Conservation (phyloP, 1,140 invertebrate genomes). For the Drosophila murphyi region DNA sequence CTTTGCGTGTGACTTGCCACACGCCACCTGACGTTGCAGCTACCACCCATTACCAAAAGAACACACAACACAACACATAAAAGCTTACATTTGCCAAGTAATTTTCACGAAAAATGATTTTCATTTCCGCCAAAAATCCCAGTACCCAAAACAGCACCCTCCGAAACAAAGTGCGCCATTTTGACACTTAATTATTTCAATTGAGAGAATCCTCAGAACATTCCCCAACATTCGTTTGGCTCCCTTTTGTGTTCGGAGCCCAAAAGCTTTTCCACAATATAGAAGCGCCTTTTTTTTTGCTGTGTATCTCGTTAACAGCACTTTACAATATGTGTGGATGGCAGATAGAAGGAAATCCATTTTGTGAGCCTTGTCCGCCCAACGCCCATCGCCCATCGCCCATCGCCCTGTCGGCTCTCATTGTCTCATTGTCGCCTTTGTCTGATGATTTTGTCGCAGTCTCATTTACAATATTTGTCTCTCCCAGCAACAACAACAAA, state of each 20-base stretch:
- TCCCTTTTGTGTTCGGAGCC: constrained; percentile 51
- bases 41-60: not conserved
- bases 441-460: constrained; percentile 76
- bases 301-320: constrained; percentile 61
- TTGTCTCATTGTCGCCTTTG: constrained; percentile 61
- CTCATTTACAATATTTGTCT: constrained; percentile 78
- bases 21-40: constrained; percentile 7
- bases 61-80: constrained; percentile 7
- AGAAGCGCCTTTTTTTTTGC: constrained; percentile 35
- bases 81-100: constrained; percentile 59
- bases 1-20: constrained; percentile 50
- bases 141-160: not conserved
- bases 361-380: constrained; percentile 8
- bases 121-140: constrained; percentile 44
- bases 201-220: constrained; percentile 34
- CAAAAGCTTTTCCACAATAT: constrained; percentile 10
- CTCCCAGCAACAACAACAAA: constrained; percentile 52
- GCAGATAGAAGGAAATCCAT: constrained; percentile 25
- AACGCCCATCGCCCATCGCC: too few species aligned
- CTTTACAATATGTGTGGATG: constrained; percentile 52
- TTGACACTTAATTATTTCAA: constrained; percentile 79
- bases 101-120: constrained; percentile 70
- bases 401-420: constrained; percentile 24
- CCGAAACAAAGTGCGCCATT: constrained; percentile 44
- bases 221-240: constrained; percentile 24